Percentiles rank a stretch among this genome's conserved stretches.
Evolutionary conservation across 2,113 vertebrate genomes (phyloP).

Genomic region (Dicerorhinus sumatrensis): DNA sequence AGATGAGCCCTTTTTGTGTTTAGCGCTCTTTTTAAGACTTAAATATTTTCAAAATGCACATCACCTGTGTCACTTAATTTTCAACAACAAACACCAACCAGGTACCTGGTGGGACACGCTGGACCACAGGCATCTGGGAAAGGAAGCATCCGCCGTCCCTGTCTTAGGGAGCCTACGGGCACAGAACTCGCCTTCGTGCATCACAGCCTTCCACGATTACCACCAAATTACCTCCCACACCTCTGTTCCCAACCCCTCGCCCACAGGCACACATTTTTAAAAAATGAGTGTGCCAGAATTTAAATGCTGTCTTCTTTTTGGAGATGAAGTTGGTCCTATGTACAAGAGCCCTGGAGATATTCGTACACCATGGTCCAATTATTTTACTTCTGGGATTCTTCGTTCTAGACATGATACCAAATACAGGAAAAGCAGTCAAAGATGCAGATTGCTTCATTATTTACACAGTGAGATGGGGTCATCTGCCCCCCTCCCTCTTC

Average conservation of each 20-base stretch:
- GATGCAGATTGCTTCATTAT: background rate
- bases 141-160: background rate
- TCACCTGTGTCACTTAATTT: background rate
- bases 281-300: background rate
- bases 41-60: background rate
- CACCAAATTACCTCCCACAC: background rate
- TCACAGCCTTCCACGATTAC: background rate
- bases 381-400: too few species aligned
- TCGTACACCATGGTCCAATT: too few species aligned
- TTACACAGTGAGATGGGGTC: background rate
- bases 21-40: background rate
- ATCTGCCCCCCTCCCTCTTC: background rate
- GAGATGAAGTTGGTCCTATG: background rate
- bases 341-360: background rate
- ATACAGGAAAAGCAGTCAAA: background rate
- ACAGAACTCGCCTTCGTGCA: background rate
- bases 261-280: background rate
- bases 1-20: background rate
- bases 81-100: background rate
- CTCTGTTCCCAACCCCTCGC: background rate
- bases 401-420: background rate
- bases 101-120: fast-evolving
- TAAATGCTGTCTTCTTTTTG: background rate
- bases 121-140: background rate
- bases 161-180: background rate